Evolutionary conservation across 1,140 invertebrate species (phyloP), one percentile per base, ranked within the genome.

Genomic region (Trichonephila clavata): DNA sequence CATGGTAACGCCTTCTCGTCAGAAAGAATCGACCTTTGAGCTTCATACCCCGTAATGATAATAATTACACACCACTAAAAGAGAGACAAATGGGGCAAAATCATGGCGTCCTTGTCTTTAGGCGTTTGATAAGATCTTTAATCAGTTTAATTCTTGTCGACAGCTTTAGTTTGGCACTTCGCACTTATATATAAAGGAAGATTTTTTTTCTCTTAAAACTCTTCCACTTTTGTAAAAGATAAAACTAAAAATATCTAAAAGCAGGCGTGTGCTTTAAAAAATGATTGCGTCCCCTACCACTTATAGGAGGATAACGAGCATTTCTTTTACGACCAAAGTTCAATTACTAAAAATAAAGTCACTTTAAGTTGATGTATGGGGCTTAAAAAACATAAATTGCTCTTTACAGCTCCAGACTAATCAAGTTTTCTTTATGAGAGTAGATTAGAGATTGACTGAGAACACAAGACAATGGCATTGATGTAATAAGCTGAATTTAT

Each of bases 131-230:
- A 90, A 81, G 77, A 90, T 90, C 89, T 90, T 90, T 90, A 90
- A 90, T 90, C 89, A 90, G 89, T 27, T 81, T 90, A 90, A 90
- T 90, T 90, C 61, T 39, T 81, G 77, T 80, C 77, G 89, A 61
- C 89, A 90, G 71, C 57, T 90, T 90, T 63, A 81, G 71, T 60
- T 61, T 60, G 77, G 89, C 59, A 81, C 61, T 89, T 89, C 57
- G 59, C 65, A 32, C 68, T 87, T 87, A 87, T 14, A 68, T 87
- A 87, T 14, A 68, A 68, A 71, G 87, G 71, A 86, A 60, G 43
- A 50, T 13, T 24, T 21, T 60, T 86, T 20, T 68, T 14, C 21
- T 68, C n/a, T 65, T 24, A 10, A 50, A 50, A 50, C 5, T n/a
- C 10, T 24, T 68, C 24, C 10, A 24, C 24, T 63, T 63, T 63